Evolutionary conservation across 2,113 vertebrate genomes (phyloP), one percentile per base, ranked within the genome.

Genomic region (Romanogobio albipinnatus): DNA sequence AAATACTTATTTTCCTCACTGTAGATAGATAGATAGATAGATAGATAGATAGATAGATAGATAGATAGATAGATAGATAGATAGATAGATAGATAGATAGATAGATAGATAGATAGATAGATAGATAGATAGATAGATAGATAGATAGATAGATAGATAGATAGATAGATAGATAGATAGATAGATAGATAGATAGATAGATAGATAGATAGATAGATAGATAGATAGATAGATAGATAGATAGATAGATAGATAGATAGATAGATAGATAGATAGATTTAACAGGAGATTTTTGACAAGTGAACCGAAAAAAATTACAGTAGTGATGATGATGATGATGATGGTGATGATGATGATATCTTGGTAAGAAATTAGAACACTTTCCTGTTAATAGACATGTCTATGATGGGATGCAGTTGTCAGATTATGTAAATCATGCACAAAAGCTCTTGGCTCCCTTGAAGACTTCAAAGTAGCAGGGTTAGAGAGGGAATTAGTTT

Each of bases 401-500:
- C 59, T 81, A 86, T 87, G 87, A 88, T 81, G 80, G 82, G 90
- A 90, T 87, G 86, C 88, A 90, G 90, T 86, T 85, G 88, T 87
- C 86, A 92, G 93, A 94, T 95, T 95, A 94, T 94, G 93, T 90
- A 92, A 94, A 93, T 93, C 58, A 81, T 0, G 86, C 91, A 90
- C 91, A 92, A 92, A 85, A 91, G 89, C 89, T 82, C 84, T 88
- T 74, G 87, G 88, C 90, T 92, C 59, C 75, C 89, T 92, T 87
- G 89, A 92, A 86, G 80, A 93, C 93, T 94, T 94, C 92, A 94
- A 94, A 94, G 94, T 89, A 59, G 87, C 88, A 82, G 87, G 85
- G 91, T 90, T 84, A 91, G 89, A 92, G 91, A 93, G 91, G 92
- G 93, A 94, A 94, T 94, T 94, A 93, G 91, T 90, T 90, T 91